Percentiles rank a stretch among this genome's conserved stretches.
Conservation (phyloP, 2,888 invertebrate genomes). For the Rhimphoctona megacephalus region DNA sequence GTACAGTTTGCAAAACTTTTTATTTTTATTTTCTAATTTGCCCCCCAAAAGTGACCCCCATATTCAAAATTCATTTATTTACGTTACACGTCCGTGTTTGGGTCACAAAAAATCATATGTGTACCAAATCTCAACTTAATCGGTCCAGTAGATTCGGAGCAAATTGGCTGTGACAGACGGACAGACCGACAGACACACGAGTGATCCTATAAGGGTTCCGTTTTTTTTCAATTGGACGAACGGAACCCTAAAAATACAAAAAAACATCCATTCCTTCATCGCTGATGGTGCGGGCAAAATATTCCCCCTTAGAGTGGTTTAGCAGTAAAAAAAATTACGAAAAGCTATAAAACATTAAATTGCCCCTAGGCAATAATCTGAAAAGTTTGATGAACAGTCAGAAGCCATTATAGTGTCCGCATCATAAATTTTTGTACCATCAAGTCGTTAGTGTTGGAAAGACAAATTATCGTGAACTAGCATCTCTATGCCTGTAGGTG, state of each 20-base stretch:
- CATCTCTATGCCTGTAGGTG: background rate
- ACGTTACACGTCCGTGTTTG: too few species aligned
- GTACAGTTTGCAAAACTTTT: too few species aligned
- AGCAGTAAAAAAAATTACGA: background rate
- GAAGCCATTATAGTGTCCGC: background rate
- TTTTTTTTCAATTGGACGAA: too few species aligned
- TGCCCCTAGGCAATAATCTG: background rate
- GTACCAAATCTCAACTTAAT: too few species aligned
- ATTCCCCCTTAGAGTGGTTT: background rate
- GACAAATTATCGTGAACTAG: background rate
- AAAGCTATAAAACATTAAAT: background rate
- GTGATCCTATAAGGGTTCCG: too few species aligned
- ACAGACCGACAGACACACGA: too few species aligned
- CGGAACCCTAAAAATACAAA: background rate
- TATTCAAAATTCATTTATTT: too few species aligned
- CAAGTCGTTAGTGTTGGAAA: background rate
- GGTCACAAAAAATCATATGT: too few species aligned
- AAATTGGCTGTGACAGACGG: too few species aligned
- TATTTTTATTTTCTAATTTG: too few species aligned
- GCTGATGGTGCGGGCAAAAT: background rate
- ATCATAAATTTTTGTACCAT: background rate
- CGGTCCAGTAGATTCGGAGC: too few species aligned
- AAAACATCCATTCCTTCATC: background rate
- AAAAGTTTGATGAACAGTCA: slow-evolving; percentile 6
- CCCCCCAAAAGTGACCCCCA: too few species aligned